These are phyloP conservation scores for Brachionus sp. DNA, from an alignment of 1,140 invertebrate species.

Conservation along the genomic window DNA sequence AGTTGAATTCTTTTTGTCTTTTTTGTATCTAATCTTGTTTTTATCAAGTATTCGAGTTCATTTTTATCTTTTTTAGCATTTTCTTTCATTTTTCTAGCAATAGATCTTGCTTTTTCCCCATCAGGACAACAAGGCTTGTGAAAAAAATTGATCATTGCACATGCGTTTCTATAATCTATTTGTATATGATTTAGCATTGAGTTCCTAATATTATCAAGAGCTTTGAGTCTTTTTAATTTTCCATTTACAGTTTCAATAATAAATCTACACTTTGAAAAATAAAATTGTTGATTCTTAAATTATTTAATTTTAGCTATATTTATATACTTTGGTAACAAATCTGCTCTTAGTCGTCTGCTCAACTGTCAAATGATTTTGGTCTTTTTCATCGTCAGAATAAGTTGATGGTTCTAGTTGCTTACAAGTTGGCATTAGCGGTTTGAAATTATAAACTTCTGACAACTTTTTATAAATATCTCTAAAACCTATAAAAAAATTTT, in stretches of 20 bases:
- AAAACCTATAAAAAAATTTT: background rate
- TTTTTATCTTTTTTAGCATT: background rate
- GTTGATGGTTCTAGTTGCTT: background rate
- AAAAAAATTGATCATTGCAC: background rate
- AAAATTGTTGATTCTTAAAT: background rate
- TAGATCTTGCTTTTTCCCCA: background rate
- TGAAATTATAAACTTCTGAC: background rate
- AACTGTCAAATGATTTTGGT: background rate
- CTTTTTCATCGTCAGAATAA: background rate
- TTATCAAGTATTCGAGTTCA: background rate
- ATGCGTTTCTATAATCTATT: background rate
- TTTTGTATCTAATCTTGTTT: background rate
- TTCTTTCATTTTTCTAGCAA: background rate
- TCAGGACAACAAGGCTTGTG: slow-evolving; percentile 15
- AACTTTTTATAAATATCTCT: background rate
- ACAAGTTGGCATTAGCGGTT: background rate
- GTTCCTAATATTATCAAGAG: background rate
- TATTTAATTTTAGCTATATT: background rate
- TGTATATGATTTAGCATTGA: background rate
- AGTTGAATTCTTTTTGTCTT: background rate
- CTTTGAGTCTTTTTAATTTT: background rate
- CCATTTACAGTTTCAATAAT: background rate
- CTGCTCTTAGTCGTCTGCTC: background rate
- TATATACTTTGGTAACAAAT: slow-evolving; percentile 1
- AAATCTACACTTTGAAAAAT: background rate